Conservation (phyloP, 2,888 invertebrate genomes). For the Drosophila ochracea region DNA sequence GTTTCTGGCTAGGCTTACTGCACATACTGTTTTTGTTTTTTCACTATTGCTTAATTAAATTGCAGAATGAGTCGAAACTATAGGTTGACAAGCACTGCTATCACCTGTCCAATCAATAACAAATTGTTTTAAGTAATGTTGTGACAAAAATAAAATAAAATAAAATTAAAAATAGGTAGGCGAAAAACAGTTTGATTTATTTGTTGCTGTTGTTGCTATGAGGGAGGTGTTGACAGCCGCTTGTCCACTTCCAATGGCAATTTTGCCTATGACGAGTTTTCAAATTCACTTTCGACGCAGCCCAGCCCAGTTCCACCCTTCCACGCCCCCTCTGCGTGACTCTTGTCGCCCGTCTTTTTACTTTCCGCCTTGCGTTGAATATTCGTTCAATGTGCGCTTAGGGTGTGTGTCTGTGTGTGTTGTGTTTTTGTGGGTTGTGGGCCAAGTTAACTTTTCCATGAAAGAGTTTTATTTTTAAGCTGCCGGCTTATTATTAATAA, state of each 20-base stretch:
- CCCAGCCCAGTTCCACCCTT: background rate
- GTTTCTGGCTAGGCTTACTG: conserved; percentile 28
- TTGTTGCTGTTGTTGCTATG: conserved; percentile 26
- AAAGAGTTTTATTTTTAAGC: conserved; percentile 66
- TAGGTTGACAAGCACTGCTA: conserved; percentile 33
- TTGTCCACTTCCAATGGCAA: conserved; percentile 64
- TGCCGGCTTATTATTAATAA: conserved; percentile 64
- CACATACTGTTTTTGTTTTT: conserved; percentile 2
- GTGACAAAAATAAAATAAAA: conserved; percentile 1
- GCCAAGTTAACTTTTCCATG: conserved; percentile 40
- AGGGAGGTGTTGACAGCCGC: conserved; percentile 29
- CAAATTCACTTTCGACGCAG: conserved; percentile 13
- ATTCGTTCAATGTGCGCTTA: conserved; percentile 62
- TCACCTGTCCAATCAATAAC: conserved; percentile 43
- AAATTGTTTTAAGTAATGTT: conserved; percentile 16
- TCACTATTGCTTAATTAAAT: conserved; percentile 41
- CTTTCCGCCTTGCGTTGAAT: conserved; percentile 35
- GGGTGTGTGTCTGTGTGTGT: conserved; percentile 9
- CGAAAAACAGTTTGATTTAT: background rate
- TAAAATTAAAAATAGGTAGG: background rate
- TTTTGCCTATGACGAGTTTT: conserved; percentile 48
- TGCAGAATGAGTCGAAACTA: conserved; percentile 28
- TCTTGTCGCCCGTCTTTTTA: conserved; percentile 12
- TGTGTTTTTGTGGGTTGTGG: conserved; percentile 2
- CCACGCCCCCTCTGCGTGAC: conserved; percentile 9